These are phyloP conservation scores for Austrofundulus limnaeus DNA, from an alignment of 2,113 vertebrate species.

Conservation along the genomic window DNA sequence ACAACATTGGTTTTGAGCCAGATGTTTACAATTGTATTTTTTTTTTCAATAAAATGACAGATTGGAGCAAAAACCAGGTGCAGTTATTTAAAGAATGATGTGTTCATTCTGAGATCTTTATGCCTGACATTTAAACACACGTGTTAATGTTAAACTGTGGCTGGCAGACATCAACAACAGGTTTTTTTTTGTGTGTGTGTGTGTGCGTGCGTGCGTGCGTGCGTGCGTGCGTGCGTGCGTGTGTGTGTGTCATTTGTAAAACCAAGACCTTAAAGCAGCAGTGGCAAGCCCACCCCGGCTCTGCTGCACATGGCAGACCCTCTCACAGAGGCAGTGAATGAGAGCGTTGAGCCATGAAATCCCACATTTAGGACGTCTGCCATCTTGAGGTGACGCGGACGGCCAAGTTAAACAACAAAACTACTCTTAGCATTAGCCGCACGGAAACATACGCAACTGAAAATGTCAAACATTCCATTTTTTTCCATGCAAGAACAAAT, in stretches of 20 bases:
- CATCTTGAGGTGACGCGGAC: conserved; percentile 36
- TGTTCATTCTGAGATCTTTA: conserved; percentile 26
- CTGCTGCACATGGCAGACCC: conserved; percentile 31
- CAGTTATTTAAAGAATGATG: conserved; percentile 57
- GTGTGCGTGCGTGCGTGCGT: too few species aligned
- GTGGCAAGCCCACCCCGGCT: conserved; percentile 45
- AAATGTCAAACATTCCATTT: conserved; percentile 34
- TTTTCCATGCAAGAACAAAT: conserved; percentile 20
- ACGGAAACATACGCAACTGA: conserved; percentile 18
- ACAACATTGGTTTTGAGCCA: conserved; percentile 42
- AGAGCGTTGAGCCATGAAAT: conserved; percentile 64
- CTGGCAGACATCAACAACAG: conserved; percentile 54
- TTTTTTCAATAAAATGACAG: conserved; percentile 37
- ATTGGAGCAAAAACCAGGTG: conserved; percentile 31
- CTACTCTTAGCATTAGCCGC: conserved; percentile 34
- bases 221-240: too few species aligned
- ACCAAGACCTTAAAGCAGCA: conserved; percentile 45
- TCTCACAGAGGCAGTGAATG: conserved; percentile 50
- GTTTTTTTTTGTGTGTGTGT: too few species aligned
- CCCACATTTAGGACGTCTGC: conserved; percentile 41
- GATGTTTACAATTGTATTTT: too few species aligned
- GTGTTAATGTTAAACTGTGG: conserved; percentile 38
- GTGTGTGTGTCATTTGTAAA: conserved; percentile 4
- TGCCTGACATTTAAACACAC: conserved; percentile 23
- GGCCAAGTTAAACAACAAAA: conserved; percentile 59